These are phyloP conservation scores for Drosophila tsacasi DNA, from an alignment of 1,140 invertebrate genomes.

Conservation along the genomic window DNA sequence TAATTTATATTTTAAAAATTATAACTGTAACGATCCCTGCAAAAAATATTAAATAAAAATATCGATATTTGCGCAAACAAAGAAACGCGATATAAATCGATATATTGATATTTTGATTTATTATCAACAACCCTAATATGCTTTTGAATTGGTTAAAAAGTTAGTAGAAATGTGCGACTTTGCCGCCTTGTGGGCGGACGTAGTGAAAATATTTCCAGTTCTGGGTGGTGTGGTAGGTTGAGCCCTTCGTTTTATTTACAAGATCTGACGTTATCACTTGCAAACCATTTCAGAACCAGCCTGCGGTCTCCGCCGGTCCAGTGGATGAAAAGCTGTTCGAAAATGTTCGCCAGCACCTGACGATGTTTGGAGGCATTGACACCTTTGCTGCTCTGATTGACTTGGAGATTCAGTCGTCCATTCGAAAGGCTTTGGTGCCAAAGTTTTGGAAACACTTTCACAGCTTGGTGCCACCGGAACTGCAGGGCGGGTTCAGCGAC, in stretches of 20 bases:
- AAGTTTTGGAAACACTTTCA: constrained; percentile 77
- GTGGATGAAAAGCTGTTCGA: constrained; percentile 46
- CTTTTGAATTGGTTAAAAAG: constrained; percentile 15
- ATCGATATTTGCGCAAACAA: no score
- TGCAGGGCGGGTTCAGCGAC: constrained; percentile 17
- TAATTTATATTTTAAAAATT: no score
- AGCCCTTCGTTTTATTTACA: not conserved
- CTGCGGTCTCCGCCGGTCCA: constrained; percentile 1
- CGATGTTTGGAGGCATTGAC: constrained; percentile 43
- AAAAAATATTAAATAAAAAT: no score
- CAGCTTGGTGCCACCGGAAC: constrained; percentile 12
- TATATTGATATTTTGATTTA: not conserved
- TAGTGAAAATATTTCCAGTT: constrained; percentile 66
- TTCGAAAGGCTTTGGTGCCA: constrained; percentile 67
- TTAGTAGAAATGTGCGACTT: constrained; percentile 53
- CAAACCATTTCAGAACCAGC: constrained; percentile 35
- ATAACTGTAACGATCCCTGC: no score
- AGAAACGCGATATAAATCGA: not conserved
- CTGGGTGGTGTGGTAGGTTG: constrained; percentile 56
- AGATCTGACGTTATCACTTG: not conserved
- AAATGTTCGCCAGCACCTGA: constrained; percentile 58
- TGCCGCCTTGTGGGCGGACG: constrained; percentile 55
- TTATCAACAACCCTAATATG: constrained; percentile 4
- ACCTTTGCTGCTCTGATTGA: constrained; percentile 56
- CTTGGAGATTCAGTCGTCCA: constrained; percentile 59